Evolutionary conservation across 2,888 invertebrate genomes (phyloP), one percentile per base, ranked within the genome.

Genomic region (Shargacucullia verbasci): DNA sequence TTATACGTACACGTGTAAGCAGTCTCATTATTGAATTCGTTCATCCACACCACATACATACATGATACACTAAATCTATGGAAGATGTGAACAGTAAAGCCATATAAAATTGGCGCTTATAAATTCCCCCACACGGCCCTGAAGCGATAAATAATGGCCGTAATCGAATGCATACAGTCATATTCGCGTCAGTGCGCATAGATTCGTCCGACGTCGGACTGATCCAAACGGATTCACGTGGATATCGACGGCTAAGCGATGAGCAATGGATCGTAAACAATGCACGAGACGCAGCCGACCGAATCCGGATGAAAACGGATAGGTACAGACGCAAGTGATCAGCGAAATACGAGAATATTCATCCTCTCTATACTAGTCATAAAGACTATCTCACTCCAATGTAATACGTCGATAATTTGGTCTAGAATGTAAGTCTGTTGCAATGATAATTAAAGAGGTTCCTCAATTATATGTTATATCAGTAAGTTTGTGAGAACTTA

Each of bases 251-350:
- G 29, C 41, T 25, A 35, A 7, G 45, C 35, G 46, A 35, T 38
- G 37, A 33, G 44, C 35, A 31, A 34, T 35, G 44, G 33, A 45
- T 57, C 70, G 20, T 67, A 49, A 70, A 67, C 46, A 67, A 67
- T 63, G 45, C 48, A 56, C n/a, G 45, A 46, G 63, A 55, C 43
- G 57, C 45, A 57, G 35, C 38, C 38, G 27, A 14, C 9, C 9
- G 35, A 37, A 55, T 47, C 43, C 20, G 7, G 12, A 43, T 25
- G 10, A 34, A 53, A 25, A 34, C 34, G 34, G 33, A 34, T 9
- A n/a, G n/a, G n/a, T n/a, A 29, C n/a, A 37, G 29, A 12, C 39
- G 34, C 15, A 37, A 55, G 33, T 35, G 43, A 40, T 37, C 29
- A 39, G 43, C 29, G 25, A 15, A 12, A 7, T 9, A 20, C 25